Base-by-base conservation (phyloP, 2,888 invertebrate species). In the Dendrolimus houi region DNA sequence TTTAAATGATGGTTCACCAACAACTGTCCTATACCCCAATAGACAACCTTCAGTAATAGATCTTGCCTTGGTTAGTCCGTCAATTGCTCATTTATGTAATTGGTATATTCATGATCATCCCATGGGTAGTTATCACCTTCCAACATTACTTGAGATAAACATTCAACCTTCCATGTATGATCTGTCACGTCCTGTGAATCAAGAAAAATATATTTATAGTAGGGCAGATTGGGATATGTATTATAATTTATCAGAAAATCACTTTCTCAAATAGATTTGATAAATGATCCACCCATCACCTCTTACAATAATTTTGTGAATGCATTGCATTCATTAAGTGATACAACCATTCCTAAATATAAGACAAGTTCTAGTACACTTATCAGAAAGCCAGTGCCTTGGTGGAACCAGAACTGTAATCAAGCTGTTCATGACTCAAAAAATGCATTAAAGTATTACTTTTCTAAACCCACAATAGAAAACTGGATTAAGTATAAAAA, bases 1-100 rank as follows among this genome's bases (percentile, higher is more conserved):
- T 57, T 52, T 57, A 47, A 57, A 56, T 42, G 41, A 56, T 56
- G 54, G 56, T 9, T 41, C 53, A 12, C 53, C 56, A 56, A 56
- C 56, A 56, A 56, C 56, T 47, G 42, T 42, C 41, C 56, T 54
- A 42, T 56, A 56, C 53, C 56, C 56, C 17, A 53, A 53, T 53
- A 56, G 56, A 41, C 56, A 53, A 8, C 52, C 6, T 47, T 47
- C 47, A 10, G 47, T 7, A 47, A 47, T 47, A 47, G 47, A 47
- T 47, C 9, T 47, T 10, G 10, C 47, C 6, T 7, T 47, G 2
- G 47, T 47, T 47, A 47, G 47, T 9, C 13, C 56, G 8, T 29
- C 52, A 12, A 6, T 56, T 12, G 52, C 56, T n/a, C 56, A 52
- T 52, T 52, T 56, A 29, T 47, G 47, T 2, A 47, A 47, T 47